phyloP scores from a whole-genome alignment of 2,888 invertebrate species.

The Leucoma salicis region DNA sequence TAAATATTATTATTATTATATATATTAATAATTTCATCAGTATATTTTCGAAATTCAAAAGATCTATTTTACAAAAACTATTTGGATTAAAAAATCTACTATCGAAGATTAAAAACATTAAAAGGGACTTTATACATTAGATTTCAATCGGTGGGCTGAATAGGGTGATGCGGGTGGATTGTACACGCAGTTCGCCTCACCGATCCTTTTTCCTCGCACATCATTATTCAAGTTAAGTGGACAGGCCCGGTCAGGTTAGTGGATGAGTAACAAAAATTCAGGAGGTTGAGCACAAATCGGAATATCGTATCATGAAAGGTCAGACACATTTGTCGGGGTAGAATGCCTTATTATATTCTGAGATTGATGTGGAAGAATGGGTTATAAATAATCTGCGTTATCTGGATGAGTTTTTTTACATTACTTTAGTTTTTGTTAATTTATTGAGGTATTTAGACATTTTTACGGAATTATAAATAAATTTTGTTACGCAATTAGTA shows the following conservation, averaged over 20 bases:
- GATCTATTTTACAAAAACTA: no score
- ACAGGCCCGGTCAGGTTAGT: slow-evolving; percentile 65
- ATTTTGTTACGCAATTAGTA: no score
- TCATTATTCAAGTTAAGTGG: slow-evolving; percentile 79
- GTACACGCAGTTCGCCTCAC: slow-evolving; percentile 49
- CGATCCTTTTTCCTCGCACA: slow-evolving; percentile 64
- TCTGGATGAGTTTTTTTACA: not conserved
- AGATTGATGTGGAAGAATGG: slow-evolving; percentile 35
- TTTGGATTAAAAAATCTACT: not conserved
- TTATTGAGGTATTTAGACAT: no score
- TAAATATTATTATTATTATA: no score
- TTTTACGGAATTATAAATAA: no score
- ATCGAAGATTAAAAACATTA: not conserved
- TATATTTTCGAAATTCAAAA: no score
- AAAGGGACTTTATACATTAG: not conserved
- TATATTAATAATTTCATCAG: no score
- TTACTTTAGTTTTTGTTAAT: no score
- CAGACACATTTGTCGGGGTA: slow-evolving; percentile 30
- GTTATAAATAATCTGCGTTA: slow-evolving; percentile 15
- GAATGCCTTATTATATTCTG: slow-evolving; percentile 34
- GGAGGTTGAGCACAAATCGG: slow-evolving; percentile 46
- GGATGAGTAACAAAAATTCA: slow-evolving; percentile 68
- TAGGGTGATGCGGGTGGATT: slow-evolving; percentile 27
- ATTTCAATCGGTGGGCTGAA: slow-evolving; percentile 32
- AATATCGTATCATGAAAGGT: slow-evolving; percentile 43